These are phyloP conservation scores for Rhegmatorhina hoffmannsi DNA, from an alignment of 2,113 vertebrate genomes.

Conservation along the genomic window DNA sequence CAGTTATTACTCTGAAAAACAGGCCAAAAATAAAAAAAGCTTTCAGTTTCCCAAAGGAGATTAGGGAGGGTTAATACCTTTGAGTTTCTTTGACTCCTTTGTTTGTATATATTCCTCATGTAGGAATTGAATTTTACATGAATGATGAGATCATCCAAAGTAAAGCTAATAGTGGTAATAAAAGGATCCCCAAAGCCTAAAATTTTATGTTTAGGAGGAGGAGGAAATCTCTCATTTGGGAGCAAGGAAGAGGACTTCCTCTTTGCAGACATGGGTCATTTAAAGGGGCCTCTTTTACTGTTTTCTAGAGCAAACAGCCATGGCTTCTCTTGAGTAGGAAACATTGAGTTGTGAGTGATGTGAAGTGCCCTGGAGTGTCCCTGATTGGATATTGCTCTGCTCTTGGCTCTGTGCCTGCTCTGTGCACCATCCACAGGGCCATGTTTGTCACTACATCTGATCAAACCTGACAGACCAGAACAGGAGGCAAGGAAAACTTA, in stretches of 20 bases:
- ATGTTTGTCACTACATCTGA: rapidly evolving
- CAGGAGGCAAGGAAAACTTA: neutral
- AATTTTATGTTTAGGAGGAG: neutral
- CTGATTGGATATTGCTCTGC: rapidly evolving
- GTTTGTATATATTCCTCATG: neutral
- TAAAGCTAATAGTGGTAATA: conserved; percentile 14
- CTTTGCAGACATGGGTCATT: neutral
- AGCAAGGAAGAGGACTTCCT: neutral
- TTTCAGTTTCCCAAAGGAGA: conserved; percentile 26
- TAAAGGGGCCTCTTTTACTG: neutral
- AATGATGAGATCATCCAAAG: conserved; percentile 39
- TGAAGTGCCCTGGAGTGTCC: neutral
- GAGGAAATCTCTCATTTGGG: neutral
- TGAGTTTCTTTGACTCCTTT: conserved; percentile 22
- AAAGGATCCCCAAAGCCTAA: conserved; percentile 2
- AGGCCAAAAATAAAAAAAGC: neutral
- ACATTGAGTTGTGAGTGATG: neutral
- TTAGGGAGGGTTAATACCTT: conserved; percentile 16
- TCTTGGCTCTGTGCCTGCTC: neutral
- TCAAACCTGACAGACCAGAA: neutral
- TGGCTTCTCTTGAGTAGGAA: neutral
- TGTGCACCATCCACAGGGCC: rapidly evolving
- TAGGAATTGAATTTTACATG: conserved; percentile 27
- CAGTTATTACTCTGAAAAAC: conserved; percentile 41
- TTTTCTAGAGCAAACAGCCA: neutral